phyloP scores from a whole-genome alignment of 2,888 invertebrate species.

The Agrotis puta region DNA sequence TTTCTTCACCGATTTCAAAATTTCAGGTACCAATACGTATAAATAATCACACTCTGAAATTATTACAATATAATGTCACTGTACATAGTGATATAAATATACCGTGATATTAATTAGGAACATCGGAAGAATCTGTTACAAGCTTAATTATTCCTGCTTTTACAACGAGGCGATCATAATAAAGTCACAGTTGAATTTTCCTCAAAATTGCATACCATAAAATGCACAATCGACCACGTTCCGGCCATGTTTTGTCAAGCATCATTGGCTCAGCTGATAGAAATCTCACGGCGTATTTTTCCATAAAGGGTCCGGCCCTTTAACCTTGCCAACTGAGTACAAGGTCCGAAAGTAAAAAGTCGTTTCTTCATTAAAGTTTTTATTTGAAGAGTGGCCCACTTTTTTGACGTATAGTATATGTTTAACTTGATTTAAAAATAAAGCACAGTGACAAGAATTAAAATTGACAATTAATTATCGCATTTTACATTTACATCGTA shows the following conservation, averaged over 20 bases:
- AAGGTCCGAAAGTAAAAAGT: conserved; percentile 60
- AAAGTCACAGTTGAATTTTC: neutral
- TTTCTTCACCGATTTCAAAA: too few species aligned
- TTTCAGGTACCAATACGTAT: too few species aligned
- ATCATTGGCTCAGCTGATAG: conserved; percentile 31
- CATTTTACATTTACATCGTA: neutral
- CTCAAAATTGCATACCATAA: neutral
- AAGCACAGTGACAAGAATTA: neutral
- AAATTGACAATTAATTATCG: neutral
- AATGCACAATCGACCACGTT: neutral
- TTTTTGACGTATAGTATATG: conserved; percentile 30
- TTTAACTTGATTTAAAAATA: neutral
- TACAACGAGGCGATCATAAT: too few species aligned
- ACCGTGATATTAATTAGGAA: too few species aligned
- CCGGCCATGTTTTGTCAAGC: conserved; percentile 26
- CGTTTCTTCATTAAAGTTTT: conserved; percentile 45
- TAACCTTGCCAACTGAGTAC: conserved; percentile 50
- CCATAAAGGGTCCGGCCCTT: conserved; percentile 37
- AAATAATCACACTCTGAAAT: too few species aligned
- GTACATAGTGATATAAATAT: too few species aligned
- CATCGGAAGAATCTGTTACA: neutral
- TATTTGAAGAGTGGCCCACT: conserved; percentile 44
- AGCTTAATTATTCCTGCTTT: too few species aligned
- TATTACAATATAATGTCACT: too few species aligned
- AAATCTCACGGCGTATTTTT: conserved; percentile 48